Evolutionary conservation across 2,888 invertebrate genomes (phyloP), one percentile per base, ranked within the genome.

Genomic region (Bembecia ichneumoniformis): DNA sequence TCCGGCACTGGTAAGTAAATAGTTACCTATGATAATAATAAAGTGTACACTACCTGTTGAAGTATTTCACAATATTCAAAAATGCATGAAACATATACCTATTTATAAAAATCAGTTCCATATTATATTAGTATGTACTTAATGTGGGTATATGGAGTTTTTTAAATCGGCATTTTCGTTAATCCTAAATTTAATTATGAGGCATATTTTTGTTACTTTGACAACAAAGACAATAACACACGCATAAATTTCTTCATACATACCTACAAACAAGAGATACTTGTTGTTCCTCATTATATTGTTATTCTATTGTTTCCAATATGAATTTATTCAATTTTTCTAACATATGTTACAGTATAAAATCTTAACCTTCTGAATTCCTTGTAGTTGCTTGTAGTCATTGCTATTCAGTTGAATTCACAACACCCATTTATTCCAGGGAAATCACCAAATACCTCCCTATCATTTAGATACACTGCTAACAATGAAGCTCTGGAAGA

Each of bases 401-500:
- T 28, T 28, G 28, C 28, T 28, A 28, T 28, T 28, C 28, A 28
- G 40, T n/a, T 40, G 40, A 13, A 14, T 40, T 40, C 14, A 40
- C 40, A 44, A 11, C 9, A 10, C 16, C 44, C 17, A 44, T 49
- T 56, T 49, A 47, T 74, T 80, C 55, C 63, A 87, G 84, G 82
- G 49, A 87, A 87, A 69, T 71, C 86, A 49, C 80, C 83, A 51
- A 83, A 75, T 55, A 71, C 90, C 45, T 80, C 88, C 34, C 74
- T 90, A 50, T 88, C 91, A 5, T 91, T 93, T 61, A 90, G 92
- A 64, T 94, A 93, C 64, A 92, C 92, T 81, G 92, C 93, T n/a
- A 92, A 91, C 60, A 92, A 92, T 65, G 93, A 93, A 63, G 92
- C 92, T 71, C 70, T 93, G 49, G 93, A 93, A 62, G 92, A 93